These are phyloP conservation scores for Anthrax anthrax DNA, from an alignment of 2,888 invertebrate genomes.

Conservation along the genomic window DNA sequence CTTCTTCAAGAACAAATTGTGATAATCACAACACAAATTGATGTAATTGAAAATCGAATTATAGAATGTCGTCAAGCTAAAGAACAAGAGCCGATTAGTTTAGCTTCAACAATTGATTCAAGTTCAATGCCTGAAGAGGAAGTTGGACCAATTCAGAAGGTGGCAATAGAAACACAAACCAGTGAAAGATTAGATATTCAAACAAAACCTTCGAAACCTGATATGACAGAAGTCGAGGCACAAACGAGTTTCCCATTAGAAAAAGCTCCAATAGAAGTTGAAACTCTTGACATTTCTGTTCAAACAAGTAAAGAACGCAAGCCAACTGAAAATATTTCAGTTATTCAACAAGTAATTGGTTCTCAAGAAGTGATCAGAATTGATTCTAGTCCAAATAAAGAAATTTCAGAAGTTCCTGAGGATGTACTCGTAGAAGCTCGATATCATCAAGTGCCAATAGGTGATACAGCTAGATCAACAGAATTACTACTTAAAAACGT, in stretches of 20 bases:
- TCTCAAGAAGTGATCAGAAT: slow-evolving; percentile 60
- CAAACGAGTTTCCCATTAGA: slow-evolving; percentile 41
- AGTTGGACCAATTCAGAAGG: slow-evolving; percentile 25
- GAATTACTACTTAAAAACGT: slow-evolving; percentile 57
- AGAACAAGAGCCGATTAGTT: slow-evolving; percentile 15
- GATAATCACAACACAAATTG: slow-evolving; percentile 45
- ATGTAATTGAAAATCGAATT: slow-evolving; percentile 38
- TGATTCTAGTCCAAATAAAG: slow-evolving; percentile 44
- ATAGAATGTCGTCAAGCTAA: slow-evolving; percentile 20
- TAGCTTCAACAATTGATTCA: slow-evolving; percentile 46
- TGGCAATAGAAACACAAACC: slow-evolving; percentile 51
- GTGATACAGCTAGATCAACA: slow-evolving; percentile 41
- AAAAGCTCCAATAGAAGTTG: slow-evolving; percentile 12
- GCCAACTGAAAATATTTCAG: slow-evolving; percentile 49
- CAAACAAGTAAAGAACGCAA: slow-evolving; percentile 32
- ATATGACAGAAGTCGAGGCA: slow-evolving; percentile 40
- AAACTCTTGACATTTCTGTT: slow-evolving; percentile 25
- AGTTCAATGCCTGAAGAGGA: slow-evolving; percentile 59
- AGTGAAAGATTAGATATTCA: slow-evolving; percentile 39
- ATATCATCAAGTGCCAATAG: slow-evolving; percentile 39
- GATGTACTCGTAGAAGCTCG: slow-evolving; percentile 58
- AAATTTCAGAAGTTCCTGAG: slow-evolving; percentile 40
- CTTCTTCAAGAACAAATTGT: slow-evolving; percentile 47
- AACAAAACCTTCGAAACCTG: slow-evolving; percentile 36
- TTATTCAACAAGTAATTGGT: slow-evolving; percentile 46